Evolutionary conservation across 1,140 invertebrate genomes (phyloP), one percentile per base, ranked within the genome.

Genomic region (Sesamia nonagrioides): DNA sequence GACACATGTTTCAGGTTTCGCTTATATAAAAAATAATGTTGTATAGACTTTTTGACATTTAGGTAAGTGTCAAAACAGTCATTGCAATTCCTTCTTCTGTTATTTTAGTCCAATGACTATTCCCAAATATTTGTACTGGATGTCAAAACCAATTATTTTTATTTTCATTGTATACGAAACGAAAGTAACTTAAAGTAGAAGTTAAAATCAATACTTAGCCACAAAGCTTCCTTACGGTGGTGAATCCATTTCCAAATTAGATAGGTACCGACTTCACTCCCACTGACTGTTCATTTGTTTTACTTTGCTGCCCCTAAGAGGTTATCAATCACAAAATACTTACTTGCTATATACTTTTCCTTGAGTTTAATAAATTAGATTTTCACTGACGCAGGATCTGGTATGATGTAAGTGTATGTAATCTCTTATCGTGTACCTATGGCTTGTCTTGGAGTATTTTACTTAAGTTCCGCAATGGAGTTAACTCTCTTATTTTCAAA

Each of bases 261-360:
- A 82, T 73, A 66, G 68, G 45, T 35, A 72, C 74, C 76, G 69
- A 73, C 77, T 78, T 66, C 61, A 42, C 73, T 74, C 52, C 52
- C 42, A 69, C 35, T 37, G 27, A 52, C 37, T 50, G 50, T 52
- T 50, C 63, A 54, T 82, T 78, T 76, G 48, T 58, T 73, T 73
- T 66, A 66, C 52, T 61, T 50, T 56, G n/a, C 60, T 78, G 17
- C 79, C 81, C 80, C 9, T n/a, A 75, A 75, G 78, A 78, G 48
- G 27, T 80, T 77, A 85, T 85, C 84, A 79, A 85, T 85, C 84
- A 85, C 79, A 58, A 45, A 33, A 60, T 69, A 68, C 56, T 78
- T 73, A 40, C 17, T 58, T 58, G 52, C 13, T 58, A 73, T 35
- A 40, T 33, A 48, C 71, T 56, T 73, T 56, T 40, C 52, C 11